Conservation (phyloP, 2,797 vertebrate genomes). For the Harpagifer antarcticus region DNA sequence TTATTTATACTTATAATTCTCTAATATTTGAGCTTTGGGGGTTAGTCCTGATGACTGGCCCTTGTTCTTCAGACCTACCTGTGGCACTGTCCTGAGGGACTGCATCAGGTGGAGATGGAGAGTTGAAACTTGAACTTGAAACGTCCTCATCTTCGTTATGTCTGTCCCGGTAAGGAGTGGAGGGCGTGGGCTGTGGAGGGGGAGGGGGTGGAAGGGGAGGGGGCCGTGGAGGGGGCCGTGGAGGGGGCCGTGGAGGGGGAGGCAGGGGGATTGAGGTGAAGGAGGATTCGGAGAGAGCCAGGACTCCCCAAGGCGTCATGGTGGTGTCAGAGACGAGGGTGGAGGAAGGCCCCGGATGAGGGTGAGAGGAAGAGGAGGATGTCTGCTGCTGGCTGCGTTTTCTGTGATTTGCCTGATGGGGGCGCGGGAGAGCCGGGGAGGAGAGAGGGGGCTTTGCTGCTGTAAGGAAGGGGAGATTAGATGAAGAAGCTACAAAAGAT, state of each 20-base stretch:
- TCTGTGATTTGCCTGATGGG: slow-evolving; percentile 36
- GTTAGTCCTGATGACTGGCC: neutral
- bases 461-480: neutral
- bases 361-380: slow-evolving; percentile 23
- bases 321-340: slow-evolving; percentile 64
- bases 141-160: slow-evolving; percentile 8
- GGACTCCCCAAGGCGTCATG: slow-evolving; percentile 78
- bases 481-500: neutral
- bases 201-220: slow-evolving; percentile 25
- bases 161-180: slow-evolving; percentile 34
- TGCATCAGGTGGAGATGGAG: slow-evolving; percentile 37
- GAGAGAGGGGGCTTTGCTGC: slow-evolving; percentile 56
- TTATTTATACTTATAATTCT: no score
- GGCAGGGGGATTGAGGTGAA: slow-evolving; percentile 70
- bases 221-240: no score
- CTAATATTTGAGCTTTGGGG: neutral
- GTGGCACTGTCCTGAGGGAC: slow-evolving; percentile 22
- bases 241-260: slow-evolving; percentile 45
- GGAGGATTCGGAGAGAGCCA: slow-evolving; percentile 77
- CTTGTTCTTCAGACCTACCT: slow-evolving; percentile 37
- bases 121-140: slow-evolving; percentile 55
- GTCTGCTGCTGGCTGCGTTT: slow-evolving; percentile 52
- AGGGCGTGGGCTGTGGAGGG: slow-evolving; percentile 38
- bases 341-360: slow-evolving; percentile 48
- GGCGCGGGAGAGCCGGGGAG: slow-evolving; percentile 41